These are phyloP conservation scores for Stichopus chloronotus DNA, from an alignment of 35 echinoderm and acorn worm genomes.

Conservation along the genomic window DNA sequence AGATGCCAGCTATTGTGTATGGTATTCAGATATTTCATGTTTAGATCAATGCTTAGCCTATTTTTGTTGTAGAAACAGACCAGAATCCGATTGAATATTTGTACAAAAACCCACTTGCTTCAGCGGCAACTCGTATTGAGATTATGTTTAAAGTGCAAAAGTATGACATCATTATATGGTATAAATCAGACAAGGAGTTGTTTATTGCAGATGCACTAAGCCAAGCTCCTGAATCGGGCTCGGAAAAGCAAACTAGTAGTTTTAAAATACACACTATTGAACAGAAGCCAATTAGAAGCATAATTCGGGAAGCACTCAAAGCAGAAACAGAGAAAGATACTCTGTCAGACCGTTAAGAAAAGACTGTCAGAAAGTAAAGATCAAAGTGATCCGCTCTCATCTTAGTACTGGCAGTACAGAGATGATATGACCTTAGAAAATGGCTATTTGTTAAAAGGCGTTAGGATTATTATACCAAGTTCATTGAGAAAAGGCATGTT, in stretches of 20 bases:
- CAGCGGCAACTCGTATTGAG: slow-evolving; percentile 46
- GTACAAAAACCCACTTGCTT: slow-evolving; percentile 37
- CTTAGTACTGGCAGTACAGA: slow-evolving; percentile 37
- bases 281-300: not conserved
- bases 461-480: slow-evolving; percentile 30
- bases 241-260: no score
- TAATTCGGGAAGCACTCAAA: not conserved
- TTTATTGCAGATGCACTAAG: slow-evolving; percentile 45
- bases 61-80: slow-evolving; percentile 42
- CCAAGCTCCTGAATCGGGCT: not conserved
- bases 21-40: slow-evolving; percentile 32
- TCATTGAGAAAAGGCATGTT: slow-evolving; percentile 5
- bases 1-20: slow-evolving; percentile 56
- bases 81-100: slow-evolving; percentile 54
- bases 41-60: slow-evolving; percentile 24
- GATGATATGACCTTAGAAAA: slow-evolving; percentile 15
- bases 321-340: not conserved
- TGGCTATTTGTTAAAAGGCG: slow-evolving; percentile 25
- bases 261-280: no score
- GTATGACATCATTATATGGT: slow-evolving; percentile 10
- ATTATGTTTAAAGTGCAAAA: slow-evolving; percentile 50
- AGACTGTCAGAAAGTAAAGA: not conserved
- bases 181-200: slow-evolving; percentile 33
- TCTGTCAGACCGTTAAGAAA: not conserved
- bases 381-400: not conserved